phyloP scores from a whole-genome alignment of 2,797 vertebrate genomes.

The Lithobates sylvaticus region DNA sequence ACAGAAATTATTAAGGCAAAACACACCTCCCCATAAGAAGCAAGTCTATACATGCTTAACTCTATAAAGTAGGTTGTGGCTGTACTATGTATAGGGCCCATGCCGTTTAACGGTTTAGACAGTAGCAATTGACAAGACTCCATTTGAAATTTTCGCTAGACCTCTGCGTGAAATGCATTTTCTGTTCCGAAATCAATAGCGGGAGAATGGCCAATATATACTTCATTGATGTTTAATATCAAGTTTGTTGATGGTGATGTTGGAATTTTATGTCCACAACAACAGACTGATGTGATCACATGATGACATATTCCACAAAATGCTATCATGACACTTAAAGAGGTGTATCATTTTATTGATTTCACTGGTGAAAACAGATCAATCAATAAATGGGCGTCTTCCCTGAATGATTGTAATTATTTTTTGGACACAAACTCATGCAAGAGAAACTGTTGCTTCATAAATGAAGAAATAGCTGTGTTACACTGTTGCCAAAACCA shows the following conservation, averaged over 20 bases:
- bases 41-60: conserved; percentile 14
- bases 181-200: background rate
- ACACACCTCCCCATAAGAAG: conserved; percentile 18
- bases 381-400: conserved; percentile 60
- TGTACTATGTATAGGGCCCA: conserved; percentile 20
- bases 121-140: conserved; percentile 9
- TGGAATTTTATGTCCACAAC: conserved; percentile 23
- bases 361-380: conserved; percentile 44
- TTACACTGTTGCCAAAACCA: conserved; percentile 54
- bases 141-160: background rate
- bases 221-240: conserved; percentile 2
- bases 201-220: conserved; percentile 10
- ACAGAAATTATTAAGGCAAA: conserved; percentile 20
- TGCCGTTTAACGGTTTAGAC: conserved; percentile 19
- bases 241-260: conserved; percentile 1
- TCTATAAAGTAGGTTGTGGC: conserved; percentile 7
- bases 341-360: conserved; percentile 44
- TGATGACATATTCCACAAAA: conserved; percentile 36
- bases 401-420: conserved; percentile 55
- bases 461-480: conserved; percentile 42
- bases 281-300: conserved; percentile 40
- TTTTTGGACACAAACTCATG: conserved; percentile 46
- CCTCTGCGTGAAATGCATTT: conserved; percentile 13
- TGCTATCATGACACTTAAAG: conserved; percentile 31
- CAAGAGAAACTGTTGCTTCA: conserved; percentile 41